Evolutionary conservation across 2,113 vertebrate species (phyloP), one percentile per base, ranked within the genome.

Genomic region (Herpetotheres cachinnans): DNA sequence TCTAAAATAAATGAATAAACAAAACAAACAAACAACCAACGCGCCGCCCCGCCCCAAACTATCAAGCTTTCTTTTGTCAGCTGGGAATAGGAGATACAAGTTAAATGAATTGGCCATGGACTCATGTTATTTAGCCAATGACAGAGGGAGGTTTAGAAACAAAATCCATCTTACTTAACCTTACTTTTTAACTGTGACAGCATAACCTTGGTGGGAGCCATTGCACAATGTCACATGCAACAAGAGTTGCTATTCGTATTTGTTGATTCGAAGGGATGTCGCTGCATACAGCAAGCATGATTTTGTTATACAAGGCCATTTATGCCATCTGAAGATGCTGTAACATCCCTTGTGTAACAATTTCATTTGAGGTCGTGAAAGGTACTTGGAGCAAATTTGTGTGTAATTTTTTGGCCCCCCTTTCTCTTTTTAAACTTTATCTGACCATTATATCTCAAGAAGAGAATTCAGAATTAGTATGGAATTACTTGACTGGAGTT

Each of bases 401-500:
- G 30, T 78, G 12, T 58, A 30, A 19, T 10, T 76, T 79, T 95
- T 65, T 87, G 24, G 16, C 30, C 24, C 29, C 82, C 18, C 62
- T 6, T 65, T 77, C 19, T 92, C 25, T 46, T 69, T 90, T 91
- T 77, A 49, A 72, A 59, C 65, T 77, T 61, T 44, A 34, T 72
- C 71, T 77, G 54, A 40, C 49, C 58, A 38, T 86, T 82, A 15
- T n/a, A 32, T 88, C 58, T 83, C 29, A 47, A 65, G 47, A 54
- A 62, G 58, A 70, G 50, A 90, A 90, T 94, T 90, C 42, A 71
- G 79, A 50, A 86, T 95, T 88, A 73, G 55, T 54, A n/a, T 83
- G 82, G 63, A 83, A 82, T 83, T 82, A 70, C 63, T 91, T 78
- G 85, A 95, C 71, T 86, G 70, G 32, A 89, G 79, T 86, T 86